Evolutionary conservation across 2,797 vertebrate species (phyloP).

Genomic region (Alca torda): DNA sequence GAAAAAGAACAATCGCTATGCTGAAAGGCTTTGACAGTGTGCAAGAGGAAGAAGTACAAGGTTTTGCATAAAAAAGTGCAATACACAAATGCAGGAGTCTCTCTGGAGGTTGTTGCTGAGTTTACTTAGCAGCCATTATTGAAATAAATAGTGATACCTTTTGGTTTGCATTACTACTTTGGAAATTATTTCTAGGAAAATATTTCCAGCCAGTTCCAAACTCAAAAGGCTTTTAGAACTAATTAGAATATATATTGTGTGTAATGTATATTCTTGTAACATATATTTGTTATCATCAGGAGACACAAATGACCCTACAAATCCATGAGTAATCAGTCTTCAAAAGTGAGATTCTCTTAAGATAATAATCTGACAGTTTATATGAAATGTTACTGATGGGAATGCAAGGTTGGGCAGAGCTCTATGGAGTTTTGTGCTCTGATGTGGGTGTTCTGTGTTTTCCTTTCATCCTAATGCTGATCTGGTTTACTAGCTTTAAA

Average conservation of each 20-base stretch:
- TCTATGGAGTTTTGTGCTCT: not conserved
- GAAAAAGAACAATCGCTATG: not conserved
- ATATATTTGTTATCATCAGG: not conserved
- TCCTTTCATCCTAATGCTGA: not conserved
- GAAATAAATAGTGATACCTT: not conserved
- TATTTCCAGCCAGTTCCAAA: not conserved
- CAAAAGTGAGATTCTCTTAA: not conserved
- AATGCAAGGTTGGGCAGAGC: not conserved
- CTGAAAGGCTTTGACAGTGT: not conserved
- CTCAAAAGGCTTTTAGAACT: not conserved
- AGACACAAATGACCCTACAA: not conserved
- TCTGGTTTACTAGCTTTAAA: not conserved
- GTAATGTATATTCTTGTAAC: not conserved
- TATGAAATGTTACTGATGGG: not conserved
- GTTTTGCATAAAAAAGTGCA: not conserved
- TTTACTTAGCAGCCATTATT: not conserved
- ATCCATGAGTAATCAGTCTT: not conserved
- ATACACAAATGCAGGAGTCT: not conserved
- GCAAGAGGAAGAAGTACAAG: not conserved
- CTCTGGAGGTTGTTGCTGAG: not conserved
- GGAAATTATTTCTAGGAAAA: not conserved
- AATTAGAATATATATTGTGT: not conserved
- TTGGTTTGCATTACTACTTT: not conserved
- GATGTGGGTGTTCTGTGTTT: not conserved
- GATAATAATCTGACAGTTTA: not conserved